Base-by-base conservation (phyloP, 2,888 invertebrate species). In the Theodoxus fluviatilis region DNA sequence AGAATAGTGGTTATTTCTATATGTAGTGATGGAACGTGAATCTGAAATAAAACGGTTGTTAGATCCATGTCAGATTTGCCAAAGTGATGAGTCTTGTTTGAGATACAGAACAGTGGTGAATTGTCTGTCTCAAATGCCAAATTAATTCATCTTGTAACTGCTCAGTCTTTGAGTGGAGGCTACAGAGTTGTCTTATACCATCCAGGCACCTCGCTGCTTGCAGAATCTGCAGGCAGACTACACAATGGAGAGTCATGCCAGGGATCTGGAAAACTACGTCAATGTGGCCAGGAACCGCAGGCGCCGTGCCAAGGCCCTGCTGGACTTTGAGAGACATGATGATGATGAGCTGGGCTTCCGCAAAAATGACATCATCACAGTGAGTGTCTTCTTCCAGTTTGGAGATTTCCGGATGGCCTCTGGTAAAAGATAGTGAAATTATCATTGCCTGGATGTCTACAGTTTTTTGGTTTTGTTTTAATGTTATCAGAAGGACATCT, bases 311-410 rank as follows among this genome's bases (percentile, higher is more conserved):
- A 96, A 98, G 88, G 98, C 98, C 1, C 89, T 99, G 74, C 90
- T 98, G 80, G 98, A 98, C 89, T 99, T 99, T 89, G 98, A 98
- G 88, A 90, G 98, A 75, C 94, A 96, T 84, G 98, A 98, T 88
- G 98, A 98, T 78, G 98, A 99, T 89, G 99, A 99, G 88, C 88
- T 99, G 69, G 98, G 98, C 9, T 99, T 99, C 88, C 91, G 97
- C 68, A 98, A 96, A 88, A 98, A 99, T 89, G 98, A 99, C 88
- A 94, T 99, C 49, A 97, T 99, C 69, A 98, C 96, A 67, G 95
- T 99, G 59, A 81, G 84, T 81, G 38, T 25, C 37, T n/a, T n/a
- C 35, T n/a, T 49, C 18, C 18, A 15, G 15, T 15, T 43, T 43
- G 12, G 12, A 12, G 12, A 43, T 15, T 18, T 18, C 0, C 12